Percentiles rank a stretch among this genome's conserved stretches.
Conservation (phyloP, 2,113 vertebrate species). For the Petroica traversi region DNA sequence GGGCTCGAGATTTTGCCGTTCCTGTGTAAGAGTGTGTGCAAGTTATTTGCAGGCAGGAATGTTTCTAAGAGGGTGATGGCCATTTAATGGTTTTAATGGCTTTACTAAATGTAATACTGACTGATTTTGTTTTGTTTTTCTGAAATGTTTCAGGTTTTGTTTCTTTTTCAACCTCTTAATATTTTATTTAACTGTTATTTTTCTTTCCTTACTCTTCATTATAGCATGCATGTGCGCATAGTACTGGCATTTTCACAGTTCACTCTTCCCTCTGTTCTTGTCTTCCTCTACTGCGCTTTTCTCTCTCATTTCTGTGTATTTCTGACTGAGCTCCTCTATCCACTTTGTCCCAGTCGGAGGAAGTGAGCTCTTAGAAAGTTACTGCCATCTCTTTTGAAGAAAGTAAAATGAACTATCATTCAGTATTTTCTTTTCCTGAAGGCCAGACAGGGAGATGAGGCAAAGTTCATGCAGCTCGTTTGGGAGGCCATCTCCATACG, state of each 20-base stretch:
- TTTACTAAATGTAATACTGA: background rate
- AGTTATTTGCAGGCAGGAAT: constrained; percentile 26
- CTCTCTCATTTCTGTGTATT: background rate
- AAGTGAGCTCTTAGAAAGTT: background rate
- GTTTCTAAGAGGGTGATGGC: background rate
- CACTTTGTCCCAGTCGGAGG: background rate
- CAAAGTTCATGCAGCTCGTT: background rate
- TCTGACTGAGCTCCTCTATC: background rate
- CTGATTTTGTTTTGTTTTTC: background rate
- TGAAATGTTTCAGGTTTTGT: background rate
- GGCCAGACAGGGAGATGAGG: background rate
- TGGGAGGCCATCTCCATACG: background rate
- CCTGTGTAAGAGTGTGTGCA: background rate
- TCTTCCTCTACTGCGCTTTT: background rate
- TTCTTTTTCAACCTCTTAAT: background rate
- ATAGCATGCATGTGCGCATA: background rate
- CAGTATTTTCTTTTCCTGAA: background rate
- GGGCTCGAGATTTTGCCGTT: background rate
- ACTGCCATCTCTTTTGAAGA: background rate
- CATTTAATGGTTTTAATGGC: constrained; percentile 2
- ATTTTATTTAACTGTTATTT: background rate
- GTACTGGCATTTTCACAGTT: background rate
- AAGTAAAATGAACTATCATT: background rate
- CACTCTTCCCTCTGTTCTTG: background rate
- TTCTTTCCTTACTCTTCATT: background rate